Percentiles rank a stretch among this genome's conserved stretches.
These are phyloP conservation scores for Dermatemys mawii DNA, from an alignment of 2,113 vertebrate species.

Conservation along the genomic window DNA sequence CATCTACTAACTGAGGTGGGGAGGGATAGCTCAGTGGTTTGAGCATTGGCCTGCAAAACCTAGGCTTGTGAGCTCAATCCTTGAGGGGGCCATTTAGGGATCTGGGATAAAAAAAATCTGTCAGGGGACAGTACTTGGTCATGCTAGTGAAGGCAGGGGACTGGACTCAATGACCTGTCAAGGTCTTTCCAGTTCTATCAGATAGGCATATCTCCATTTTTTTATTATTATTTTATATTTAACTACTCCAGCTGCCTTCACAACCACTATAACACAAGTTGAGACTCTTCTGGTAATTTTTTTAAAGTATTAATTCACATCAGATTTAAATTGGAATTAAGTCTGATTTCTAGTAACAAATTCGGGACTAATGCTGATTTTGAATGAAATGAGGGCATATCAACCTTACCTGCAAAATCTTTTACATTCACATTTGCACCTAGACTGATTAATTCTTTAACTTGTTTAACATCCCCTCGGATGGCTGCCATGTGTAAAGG, in stretches of 20 bases:
- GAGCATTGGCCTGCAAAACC: no score
- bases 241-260: not conserved
- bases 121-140: no score
- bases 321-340: not conserved
- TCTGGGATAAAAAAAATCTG: no score
- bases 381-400: not conserved
- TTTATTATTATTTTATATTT: no score
- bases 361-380: not conserved
- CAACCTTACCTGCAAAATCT: slow-evolving; percentile 94
- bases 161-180: no score
- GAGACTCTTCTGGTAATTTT: not conserved
- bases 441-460: slow-evolving; percentile 95
- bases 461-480: slow-evolving; percentile 95
- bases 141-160: no score
- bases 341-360: not conserved
- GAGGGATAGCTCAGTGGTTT: no score
- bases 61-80: no score
- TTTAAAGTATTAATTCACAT: not conserved
- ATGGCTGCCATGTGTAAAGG: slow-evolving; percentile 98
- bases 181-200: no score
- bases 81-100: no score
- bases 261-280: not conserved
- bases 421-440: slow-evolving; percentile 98
- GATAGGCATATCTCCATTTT: no score
- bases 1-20: no score